These are phyloP conservation scores for Portunus trituberculatus DNA, from an alignment of 1,140 invertebrate genomes.

Conservation along the genomic window DNA sequence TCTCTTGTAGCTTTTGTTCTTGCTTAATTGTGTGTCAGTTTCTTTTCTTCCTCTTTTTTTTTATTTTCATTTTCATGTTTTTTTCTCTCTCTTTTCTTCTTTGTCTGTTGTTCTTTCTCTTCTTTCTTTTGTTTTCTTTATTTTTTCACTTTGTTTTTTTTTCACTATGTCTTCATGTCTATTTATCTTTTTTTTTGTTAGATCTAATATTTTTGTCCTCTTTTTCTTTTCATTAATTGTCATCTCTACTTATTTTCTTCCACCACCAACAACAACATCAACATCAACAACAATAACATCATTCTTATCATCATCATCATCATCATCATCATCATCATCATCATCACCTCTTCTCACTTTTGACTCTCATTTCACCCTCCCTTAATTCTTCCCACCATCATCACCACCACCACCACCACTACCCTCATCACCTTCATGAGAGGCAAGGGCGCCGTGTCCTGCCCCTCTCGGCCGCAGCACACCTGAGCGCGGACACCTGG, in stretches of 20 bases:
- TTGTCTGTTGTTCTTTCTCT: neutral
- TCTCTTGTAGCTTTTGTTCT: neutral
- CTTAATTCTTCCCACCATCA: neutral
- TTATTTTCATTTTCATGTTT: neutral
- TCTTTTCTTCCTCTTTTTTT: neutral
- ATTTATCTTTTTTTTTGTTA: too few relatives aligned
- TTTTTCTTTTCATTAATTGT: too few relatives aligned
- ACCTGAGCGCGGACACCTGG: neutral
- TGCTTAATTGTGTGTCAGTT: neutral
- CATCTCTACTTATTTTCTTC: too few relatives aligned
- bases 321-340: too few relatives aligned
- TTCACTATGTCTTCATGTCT: too few relatives aligned
- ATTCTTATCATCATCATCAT: too few relatives aligned
- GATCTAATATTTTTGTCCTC: too few relatives aligned
- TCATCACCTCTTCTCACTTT: too few relatives aligned
- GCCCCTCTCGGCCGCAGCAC: neutral
- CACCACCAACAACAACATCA: too few relatives aligned
- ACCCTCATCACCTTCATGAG: neutral
- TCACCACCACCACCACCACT: neutral
- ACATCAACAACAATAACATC: too few relatives aligned
- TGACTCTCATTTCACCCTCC: too few relatives aligned
- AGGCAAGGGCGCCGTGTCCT: neutral
- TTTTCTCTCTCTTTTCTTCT: neutral
- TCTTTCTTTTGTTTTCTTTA: neutral
- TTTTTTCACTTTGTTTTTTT: too few relatives aligned